Base-by-base conservation (phyloP, 2,797 vertebrate species). In the Enteromius unitaeniatus region DNA sequence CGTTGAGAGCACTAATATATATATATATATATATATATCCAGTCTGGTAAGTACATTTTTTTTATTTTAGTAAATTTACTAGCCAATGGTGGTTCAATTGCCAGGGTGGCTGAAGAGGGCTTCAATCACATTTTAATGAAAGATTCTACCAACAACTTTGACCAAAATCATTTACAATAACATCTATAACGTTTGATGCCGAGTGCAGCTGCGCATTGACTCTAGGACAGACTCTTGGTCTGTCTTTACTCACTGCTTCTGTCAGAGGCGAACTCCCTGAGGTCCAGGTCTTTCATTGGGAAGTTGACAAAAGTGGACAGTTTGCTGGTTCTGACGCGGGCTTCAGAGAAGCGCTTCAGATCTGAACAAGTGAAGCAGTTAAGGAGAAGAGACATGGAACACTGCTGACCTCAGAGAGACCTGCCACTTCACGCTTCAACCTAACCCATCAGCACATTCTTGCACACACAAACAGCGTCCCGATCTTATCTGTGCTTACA, bases 321-420 rank as follows among this genome's bases (percentile, higher is more conserved):
- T 91, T 99, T 99, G 95, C 97, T 98, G 88, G 96, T 97, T 95
- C 97, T 95, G 91, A 96, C 92, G 84, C 97, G 95, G 85, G 96
- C 96, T 91, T 99, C 98, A 0, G 97, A 99, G 94, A 99, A 99
- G 37, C 98, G 97, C 87, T 99, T 99, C 90, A 99, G 95, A 93
- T 99, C 98, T 99, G 92, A 34, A 51, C 58, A 47, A 83, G 42
- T 62, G 0, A 0, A 2, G 6, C 8, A 0, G 91, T 96, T 88
- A 95, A 93, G 93, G 90, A 85, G 53, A 90, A 89, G 91, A n/a
- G 21, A 55, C 58, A n/a, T 3, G 4, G 9, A 37, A 55, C 4
- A 68, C 26, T 73, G 23, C 21, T 74, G 14, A 79, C 65, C 80
- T 82, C 79, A 72, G 9, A 45, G 51, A 80, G 10, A 62, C 86